These are phyloP conservation scores for Mormyrus hasselquistii DNA, from an alignment of 2,797 vertebrate genomes.

Conservation along the genomic window DNA sequence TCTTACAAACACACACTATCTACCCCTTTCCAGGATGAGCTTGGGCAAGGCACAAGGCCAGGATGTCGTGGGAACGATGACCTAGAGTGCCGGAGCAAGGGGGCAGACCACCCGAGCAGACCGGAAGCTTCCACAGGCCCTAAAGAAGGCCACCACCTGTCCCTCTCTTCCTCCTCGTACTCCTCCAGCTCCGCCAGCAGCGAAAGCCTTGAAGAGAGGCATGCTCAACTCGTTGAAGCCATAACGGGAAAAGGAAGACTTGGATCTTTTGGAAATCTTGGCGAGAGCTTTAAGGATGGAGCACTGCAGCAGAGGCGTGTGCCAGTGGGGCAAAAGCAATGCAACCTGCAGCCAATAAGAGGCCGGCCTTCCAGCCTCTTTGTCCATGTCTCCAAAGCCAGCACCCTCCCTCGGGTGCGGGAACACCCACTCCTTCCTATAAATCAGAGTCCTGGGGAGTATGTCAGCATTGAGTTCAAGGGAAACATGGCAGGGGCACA, in stretches of 20 bases:
- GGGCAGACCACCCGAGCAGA: slow-evolving; percentile 53
- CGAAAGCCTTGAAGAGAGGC: slow-evolving; percentile 73
- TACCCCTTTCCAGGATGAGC: slow-evolving; percentile 63
- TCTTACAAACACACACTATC: slow-evolving; percentile 68
- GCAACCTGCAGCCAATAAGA: slow-evolving; percentile 60
- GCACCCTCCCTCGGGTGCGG: slow-evolving; percentile 66
- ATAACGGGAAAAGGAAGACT: slow-evolving; percentile 52
- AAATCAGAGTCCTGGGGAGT: slow-evolving; percentile 64
- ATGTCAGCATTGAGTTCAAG: slow-evolving; percentile 63
- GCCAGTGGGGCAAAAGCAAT: slow-evolving; percentile 51
- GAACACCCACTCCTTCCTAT: slow-evolving; percentile 55
- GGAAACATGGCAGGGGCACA: slow-evolving; percentile 40
- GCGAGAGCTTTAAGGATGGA: slow-evolving; percentile 53
- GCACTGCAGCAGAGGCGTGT: slow-evolving; percentile 56
- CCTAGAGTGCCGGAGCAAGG: slow-evolving; percentile 23
- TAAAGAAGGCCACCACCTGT: slow-evolving; percentile 60
- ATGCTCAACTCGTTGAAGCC: slow-evolving; percentile 29
- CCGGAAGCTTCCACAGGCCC: slow-evolving; percentile 55
- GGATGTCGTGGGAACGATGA: slow-evolving; percentile 46
- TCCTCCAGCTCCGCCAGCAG: slow-evolving; percentile 75
- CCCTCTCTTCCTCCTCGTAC: slow-evolving; percentile 69
- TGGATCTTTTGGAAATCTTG: slow-evolving; percentile 48
- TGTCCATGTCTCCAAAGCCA: slow-evolving; percentile 66
- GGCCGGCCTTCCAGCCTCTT: slow-evolving; percentile 54
- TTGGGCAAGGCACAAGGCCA: slow-evolving; percentile 55